These are phyloP conservation scores for Diabrotica virgifera DNA, from an alignment of 1,140 invertebrate genomes.

Conservation along the genomic window DNA sequence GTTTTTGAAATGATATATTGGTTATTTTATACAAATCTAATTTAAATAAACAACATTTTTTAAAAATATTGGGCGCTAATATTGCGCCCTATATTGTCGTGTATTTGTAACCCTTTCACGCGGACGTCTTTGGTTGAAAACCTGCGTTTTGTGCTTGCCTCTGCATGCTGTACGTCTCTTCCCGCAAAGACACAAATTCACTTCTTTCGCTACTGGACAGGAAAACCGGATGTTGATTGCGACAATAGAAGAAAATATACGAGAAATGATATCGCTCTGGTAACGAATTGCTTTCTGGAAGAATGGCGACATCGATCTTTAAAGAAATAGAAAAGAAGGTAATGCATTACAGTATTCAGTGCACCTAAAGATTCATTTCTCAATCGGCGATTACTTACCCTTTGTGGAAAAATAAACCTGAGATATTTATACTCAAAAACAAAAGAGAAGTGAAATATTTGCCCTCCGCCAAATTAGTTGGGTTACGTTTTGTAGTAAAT, in stretches of 20 bases:
- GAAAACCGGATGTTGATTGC: constrained; percentile 48
- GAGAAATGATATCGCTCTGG: constrained; percentile 40
- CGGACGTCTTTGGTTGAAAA: not conserved
- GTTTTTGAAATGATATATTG: too few relatives aligned
- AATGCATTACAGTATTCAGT: constrained; percentile 14
- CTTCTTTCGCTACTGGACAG: constrained; percentile 40
- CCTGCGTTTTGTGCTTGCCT: constrained; percentile 38
- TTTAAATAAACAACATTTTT: too few relatives aligned
- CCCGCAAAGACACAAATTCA: constrained; percentile 33
- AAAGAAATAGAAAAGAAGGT: constrained; percentile 17
- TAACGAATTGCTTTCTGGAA: constrained; percentile 34
- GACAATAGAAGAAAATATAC: constrained; percentile 41
- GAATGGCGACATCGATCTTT: constrained; percentile 27
- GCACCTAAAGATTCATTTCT: constrained; percentile 18
- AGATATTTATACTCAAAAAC: not conserved
- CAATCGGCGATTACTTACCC: not conserved
- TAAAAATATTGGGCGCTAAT: too few relatives aligned
- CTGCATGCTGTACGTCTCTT: constrained; percentile 38
- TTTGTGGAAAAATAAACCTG: not conserved
- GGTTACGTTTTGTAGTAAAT: too few relatives aligned
- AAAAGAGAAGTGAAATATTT: not conserved
- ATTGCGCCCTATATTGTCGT: too few relatives aligned
- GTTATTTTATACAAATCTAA: too few relatives aligned
- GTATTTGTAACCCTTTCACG: not conserved
- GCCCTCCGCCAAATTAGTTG: too few relatives aligned